phyloP scores from a whole-genome alignment of 1,140 invertebrate genomes.

The Cepaea nemoralis region DNA sequence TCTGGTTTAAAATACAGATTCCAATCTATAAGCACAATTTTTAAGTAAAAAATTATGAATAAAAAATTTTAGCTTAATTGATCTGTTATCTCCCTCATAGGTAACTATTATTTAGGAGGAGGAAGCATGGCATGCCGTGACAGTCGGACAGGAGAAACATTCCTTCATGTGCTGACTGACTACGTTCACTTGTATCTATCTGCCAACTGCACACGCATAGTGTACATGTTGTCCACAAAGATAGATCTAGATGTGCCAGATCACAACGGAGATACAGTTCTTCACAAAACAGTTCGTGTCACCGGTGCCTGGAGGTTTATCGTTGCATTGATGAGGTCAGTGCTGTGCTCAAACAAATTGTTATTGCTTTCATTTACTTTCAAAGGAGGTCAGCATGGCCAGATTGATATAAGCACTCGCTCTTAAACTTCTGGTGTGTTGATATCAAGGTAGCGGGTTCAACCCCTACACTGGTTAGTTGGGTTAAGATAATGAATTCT shows the following conservation, averaged over 20 bases:
- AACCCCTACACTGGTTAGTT: too few relatives aligned
- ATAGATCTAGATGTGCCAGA: conserved; percentile 49
- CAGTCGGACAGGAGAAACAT: conserved; percentile 46
- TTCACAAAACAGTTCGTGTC: conserved; percentile 46
- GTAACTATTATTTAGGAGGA: conserved; percentile 27
- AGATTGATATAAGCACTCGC: too few relatives aligned
- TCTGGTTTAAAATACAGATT: too few relatives aligned
- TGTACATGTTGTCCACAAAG: conserved; percentile 50
- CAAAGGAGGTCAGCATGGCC: too few relatives aligned
- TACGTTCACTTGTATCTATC: conserved; percentile 40
- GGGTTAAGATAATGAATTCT: too few relatives aligned
- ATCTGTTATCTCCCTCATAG: background rate
- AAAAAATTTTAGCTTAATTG: too few relatives aligned
- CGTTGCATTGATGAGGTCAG: conserved; percentile 48
- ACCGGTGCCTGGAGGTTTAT: conserved; percentile 46
- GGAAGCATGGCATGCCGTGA: conserved; percentile 43
- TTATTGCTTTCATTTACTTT: too few relatives aligned
- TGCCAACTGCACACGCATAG: conserved; percentile 39
- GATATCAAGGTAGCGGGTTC: too few relatives aligned
- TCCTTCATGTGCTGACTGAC: conserved; percentile 47
- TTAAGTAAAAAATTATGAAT: too few relatives aligned
- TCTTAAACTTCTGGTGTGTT: too few relatives aligned
- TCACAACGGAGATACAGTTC: conserved; percentile 45
- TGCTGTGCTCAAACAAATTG: background rate
- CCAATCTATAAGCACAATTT: too few relatives aligned